Percentiles rank a stretch among this genome's conserved stretches.
These are phyloP conservation scores for Peromyscus eremicus DNA, from an alignment of 2,797 vertebrate species.

Conservation along the genomic window DNA sequence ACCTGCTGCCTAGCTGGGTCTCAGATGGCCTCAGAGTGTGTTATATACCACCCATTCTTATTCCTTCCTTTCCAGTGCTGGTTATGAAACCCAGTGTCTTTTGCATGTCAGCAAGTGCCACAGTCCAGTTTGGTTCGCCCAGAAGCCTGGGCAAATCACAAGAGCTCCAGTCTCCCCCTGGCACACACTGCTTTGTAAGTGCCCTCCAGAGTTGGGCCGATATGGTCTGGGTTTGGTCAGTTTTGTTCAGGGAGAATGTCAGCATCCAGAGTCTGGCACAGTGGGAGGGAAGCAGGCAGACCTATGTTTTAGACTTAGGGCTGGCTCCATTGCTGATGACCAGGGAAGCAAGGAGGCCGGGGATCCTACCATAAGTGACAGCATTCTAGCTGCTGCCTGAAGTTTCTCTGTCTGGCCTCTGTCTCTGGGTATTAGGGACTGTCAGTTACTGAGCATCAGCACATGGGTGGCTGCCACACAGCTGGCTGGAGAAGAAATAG, in stretches of 20 bases:
- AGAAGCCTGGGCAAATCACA: background rate
- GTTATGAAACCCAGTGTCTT: background rate
- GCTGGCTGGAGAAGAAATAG: conserved; percentile 37
- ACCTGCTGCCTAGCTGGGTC: background rate
- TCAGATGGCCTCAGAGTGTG: background rate
- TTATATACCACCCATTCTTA: too few species aligned
- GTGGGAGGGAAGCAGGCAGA: background rate
- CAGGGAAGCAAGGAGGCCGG: background rate
- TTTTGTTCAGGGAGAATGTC: background rate
- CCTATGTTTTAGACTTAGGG: background rate
- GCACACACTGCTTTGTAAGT: background rate
- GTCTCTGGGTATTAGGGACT: background rate
- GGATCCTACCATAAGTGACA: background rate
- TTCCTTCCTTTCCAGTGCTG: background rate
- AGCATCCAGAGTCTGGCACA: background rate
- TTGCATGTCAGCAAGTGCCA: background rate
- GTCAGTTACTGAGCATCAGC: background rate
- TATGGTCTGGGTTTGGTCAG: background rate
- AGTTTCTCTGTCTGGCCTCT: background rate
- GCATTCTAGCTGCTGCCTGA: too few species aligned
- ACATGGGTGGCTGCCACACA: background rate
- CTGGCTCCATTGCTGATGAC: background rate
- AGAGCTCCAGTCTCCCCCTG: background rate
- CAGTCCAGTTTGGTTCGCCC: background rate
- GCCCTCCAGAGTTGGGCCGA: too few species aligned